These are phyloP conservation scores for Lasioglossum lativentre DNA, from an alignment of 2,888 invertebrate genomes.

Conservation along the genomic window DNA sequence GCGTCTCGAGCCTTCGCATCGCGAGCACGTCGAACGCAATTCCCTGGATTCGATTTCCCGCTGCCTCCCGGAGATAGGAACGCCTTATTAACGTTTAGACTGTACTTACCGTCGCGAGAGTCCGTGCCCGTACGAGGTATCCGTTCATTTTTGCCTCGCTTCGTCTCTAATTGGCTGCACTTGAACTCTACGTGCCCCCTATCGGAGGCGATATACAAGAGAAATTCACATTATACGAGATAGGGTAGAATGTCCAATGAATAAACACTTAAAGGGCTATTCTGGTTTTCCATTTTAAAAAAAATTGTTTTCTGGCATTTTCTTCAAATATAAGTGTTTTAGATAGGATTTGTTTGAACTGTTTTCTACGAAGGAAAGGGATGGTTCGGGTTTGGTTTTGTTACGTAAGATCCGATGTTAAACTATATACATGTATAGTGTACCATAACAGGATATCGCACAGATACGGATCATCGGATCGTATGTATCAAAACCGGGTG, in stretches of 20 bases:
- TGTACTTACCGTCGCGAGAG: not conserved
- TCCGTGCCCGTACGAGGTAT: not conserved
- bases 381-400: too few relatives aligned
- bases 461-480: not conserved
- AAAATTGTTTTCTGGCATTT: too few relatives aligned
- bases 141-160: not conserved
- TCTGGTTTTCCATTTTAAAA: too few relatives aligned
- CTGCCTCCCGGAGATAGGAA: not conserved
- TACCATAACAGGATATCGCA: not conserved
- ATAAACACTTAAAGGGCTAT: not conserved
- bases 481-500: not conserved
- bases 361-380: too few relatives aligned
- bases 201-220: not conserved
- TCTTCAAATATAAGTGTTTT: too few relatives aligned
- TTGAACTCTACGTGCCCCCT: not conserved
- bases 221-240: not conserved
- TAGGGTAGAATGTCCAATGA: not conserved
- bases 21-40: not conserved
- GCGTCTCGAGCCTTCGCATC: not conserved
- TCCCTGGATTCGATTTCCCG: constrained; percentile 25
- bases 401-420: too few relatives aligned
- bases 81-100: not conserved
- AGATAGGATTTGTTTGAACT: too few relatives aligned
- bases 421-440: not conserved
- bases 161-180: not conserved